phyloP scores from a whole-genome alignment of 1,140 invertebrate genomes.

The Dinoponera quadriceps region DNA sequence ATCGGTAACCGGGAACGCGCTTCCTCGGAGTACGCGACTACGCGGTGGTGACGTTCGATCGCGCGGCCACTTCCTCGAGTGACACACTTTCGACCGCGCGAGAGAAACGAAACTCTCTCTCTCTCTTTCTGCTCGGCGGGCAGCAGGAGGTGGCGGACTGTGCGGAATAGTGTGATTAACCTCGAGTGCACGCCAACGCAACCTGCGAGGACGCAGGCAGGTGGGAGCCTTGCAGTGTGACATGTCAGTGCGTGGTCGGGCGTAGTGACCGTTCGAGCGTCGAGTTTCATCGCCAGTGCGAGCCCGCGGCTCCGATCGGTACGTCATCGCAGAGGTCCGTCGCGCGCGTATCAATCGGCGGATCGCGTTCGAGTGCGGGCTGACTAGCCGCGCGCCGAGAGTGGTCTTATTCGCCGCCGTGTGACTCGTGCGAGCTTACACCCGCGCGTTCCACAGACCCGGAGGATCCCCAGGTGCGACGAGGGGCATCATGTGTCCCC shows the following conservation, averaged over 20 bases:
- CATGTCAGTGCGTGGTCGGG: constrained; percentile 50
- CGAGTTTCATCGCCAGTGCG: constrained; percentile 17
- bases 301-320: constrained; percentile 20
- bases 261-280: constrained; percentile 14
- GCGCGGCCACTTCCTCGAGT: constrained; percentile 62
- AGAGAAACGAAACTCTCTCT: constrained; percentile 55
- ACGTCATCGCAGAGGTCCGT: background rate
- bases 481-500: constrained; percentile 64
- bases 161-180: constrained; percentile 23
- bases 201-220: constrained; percentile 1
- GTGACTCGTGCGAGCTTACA: background rate
- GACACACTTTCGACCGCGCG: constrained; percentile 68
- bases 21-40: constrained; percentile 18
- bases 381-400: constrained; percentile 35
- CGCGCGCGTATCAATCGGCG: background rate
- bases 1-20: constrained; percentile 30
- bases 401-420: background rate
- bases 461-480: constrained; percentile 15
- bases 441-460: constrained; percentile 8
- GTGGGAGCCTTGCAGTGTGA: constrained; percentile 45
- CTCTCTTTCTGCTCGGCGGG: no score
- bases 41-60: constrained; percentile 62
- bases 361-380: constrained; percentile 6
- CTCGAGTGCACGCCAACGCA: constrained; percentile 22
- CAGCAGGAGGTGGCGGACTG: background rate